Conservation (phyloP, 2,797 vertebrate species). For the Phataginus tricuspis region DNA sequence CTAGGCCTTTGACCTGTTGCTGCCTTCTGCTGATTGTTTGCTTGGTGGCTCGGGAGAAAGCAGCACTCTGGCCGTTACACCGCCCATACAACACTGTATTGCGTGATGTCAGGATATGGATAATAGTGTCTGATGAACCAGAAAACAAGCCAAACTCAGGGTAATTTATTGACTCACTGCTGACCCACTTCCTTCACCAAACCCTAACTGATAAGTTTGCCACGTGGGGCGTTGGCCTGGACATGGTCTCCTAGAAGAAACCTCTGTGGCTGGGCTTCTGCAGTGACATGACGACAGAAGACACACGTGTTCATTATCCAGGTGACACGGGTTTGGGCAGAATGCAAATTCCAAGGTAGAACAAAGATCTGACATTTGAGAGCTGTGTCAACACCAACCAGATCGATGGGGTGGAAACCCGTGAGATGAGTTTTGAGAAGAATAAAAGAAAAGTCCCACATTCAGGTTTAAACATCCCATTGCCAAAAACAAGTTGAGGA, state of each 20-base stretch:
- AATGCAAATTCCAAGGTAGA: neutral
- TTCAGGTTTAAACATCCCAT: neutral
- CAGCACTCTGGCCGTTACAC: no score
- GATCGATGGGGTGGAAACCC: neutral
- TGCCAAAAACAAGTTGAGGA: neutral
- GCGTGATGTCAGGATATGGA: accelerated
- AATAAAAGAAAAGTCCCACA: neutral
- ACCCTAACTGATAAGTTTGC: no score
- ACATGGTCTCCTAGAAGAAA: accelerated
- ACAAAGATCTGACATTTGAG: neutral
- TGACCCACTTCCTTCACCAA: neutral
- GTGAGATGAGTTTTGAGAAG: neutral
- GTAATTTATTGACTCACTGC: no score
- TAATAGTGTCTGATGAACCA: no score
- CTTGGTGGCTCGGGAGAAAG: neutral
- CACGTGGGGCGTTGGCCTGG: no score
- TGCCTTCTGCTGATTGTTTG: accelerated
- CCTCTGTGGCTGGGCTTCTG: no score
- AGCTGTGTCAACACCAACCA: neutral
- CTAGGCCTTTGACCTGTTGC: accelerated
- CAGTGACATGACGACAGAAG: neutral
- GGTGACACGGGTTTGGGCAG: accelerated
- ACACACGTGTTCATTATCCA: no score
- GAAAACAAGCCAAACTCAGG: neutral
- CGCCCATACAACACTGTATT: no score